Evolutionary conservation across 2,888 invertebrate genomes (phyloP).

Genomic region (Calameuta idolon): DNA sequence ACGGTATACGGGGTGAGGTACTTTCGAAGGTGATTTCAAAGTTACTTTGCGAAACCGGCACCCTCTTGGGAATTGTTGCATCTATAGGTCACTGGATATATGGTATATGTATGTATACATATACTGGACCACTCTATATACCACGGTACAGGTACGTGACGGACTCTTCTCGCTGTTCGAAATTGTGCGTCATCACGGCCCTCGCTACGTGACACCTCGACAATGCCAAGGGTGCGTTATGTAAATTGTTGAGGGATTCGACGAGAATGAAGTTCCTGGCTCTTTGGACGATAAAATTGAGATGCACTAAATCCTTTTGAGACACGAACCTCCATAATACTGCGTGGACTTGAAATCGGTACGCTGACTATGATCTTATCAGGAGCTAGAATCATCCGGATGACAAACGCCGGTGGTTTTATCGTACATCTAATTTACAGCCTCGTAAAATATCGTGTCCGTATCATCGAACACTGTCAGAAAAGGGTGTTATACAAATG

Average conservation of each 20-base stretch:
- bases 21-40: neutral
- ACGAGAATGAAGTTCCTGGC: neutral
- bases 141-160: neutral
- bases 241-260: neutral
- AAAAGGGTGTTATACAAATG: neutral
- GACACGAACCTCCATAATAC: neutral
- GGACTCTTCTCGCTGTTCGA: neutral
- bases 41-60: neutral
- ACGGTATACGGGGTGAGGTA: neutral
- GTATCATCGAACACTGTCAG: neutral
- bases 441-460: neutral
- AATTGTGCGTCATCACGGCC: neutral
- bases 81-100: neutral
- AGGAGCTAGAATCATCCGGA: neutral
- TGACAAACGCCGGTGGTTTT: neutral
- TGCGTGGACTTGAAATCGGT: neutral
- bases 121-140: neutral
- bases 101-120: neutral
- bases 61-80: neutral
- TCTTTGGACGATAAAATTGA: neutral
- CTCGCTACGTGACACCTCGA: neutral
- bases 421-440: neutral
- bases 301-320: neutral
- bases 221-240: neutral
- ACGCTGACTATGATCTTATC: neutral